A percentile compares a stretch with the other conserved stretches of the same genome.
phyloP scores from a whole-genome alignment of 2,113 vertebrate genomes.

The Sebastes schlegelii region DNA sequence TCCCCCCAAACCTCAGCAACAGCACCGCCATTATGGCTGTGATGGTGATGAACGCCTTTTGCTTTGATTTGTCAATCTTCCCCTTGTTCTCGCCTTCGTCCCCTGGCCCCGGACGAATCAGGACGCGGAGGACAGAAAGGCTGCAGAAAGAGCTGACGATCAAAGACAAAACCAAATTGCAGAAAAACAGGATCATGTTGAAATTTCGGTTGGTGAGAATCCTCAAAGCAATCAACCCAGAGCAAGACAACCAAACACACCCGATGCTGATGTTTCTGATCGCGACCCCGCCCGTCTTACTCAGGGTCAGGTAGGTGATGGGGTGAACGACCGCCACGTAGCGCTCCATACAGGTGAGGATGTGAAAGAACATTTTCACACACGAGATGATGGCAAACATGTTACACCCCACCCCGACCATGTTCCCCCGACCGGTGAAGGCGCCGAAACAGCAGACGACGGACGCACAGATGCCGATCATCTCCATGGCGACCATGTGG shows the following conservation, averaged over 20 bases:
- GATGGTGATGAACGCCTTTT: constrained; percentile 24
- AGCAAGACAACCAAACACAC: background rate
- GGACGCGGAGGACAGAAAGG: constrained; percentile 27
- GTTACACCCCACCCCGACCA: background rate
- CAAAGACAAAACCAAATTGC: constrained; percentile 7
- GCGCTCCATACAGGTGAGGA: constrained; percentile 39
- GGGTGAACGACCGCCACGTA: constrained; percentile 42
- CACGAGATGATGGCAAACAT: constrained; percentile 22
- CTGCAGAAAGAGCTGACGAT: constrained; percentile 31
- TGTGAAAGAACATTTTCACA: constrained; percentile 26
- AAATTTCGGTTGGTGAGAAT: background rate
- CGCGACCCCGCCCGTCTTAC: background rate
- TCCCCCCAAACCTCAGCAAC: constrained; percentile 10
- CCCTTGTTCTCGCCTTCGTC: background rate
- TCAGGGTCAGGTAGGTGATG: constrained; percentile 32
- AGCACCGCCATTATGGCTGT: constrained; percentile 12
- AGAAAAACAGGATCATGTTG: constrained; percentile 47
- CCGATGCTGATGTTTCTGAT: constrained; percentile 19
- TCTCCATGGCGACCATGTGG: constrained; percentile 40
- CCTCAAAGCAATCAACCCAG: background rate
- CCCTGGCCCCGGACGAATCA: constrained; percentile 21
- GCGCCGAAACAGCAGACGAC: background rate
- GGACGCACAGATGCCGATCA: background rate
- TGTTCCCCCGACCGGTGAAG: rapidly evolving
- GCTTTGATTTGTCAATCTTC: constrained; percentile 17